Percentiles rank a stretch among this genome's conserved stretches.
Evolutionary conservation across 2,113 vertebrate genomes (phyloP).

Genomic region (Zapus hudsonius): DNA sequence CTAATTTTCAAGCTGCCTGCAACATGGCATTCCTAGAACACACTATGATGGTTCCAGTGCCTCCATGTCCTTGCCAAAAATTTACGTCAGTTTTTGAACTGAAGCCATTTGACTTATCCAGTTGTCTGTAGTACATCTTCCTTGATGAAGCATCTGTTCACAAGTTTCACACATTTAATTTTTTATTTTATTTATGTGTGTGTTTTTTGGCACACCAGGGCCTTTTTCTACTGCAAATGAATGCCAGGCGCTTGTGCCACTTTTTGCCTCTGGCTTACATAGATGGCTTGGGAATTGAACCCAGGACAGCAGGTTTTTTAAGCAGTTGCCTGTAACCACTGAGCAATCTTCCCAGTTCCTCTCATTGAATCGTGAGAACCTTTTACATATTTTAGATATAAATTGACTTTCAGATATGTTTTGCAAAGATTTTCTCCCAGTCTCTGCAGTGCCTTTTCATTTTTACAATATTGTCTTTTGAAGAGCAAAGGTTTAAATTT

Average conservation of each 20-base stretch:
- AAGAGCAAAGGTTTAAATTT: constrained; percentile 5
- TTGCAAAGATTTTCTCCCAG: not conserved
- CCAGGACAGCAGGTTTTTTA: no score
- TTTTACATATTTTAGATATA: not conserved
- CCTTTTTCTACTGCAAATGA: no score
- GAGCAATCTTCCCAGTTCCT: no score
- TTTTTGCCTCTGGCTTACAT: no score
- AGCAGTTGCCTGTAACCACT: no score
- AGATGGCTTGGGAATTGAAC: no score
- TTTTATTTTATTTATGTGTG: not conserved
- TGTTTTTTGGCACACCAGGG: no score
- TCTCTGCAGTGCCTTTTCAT: not conserved
- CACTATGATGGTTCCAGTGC: not conserved
- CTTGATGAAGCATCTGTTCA: no score
- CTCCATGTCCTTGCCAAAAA: no score
- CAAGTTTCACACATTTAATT: not conserved
- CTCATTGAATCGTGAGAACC: not conserved
- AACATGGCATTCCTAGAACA: not conserved
- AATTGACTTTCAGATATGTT: not conserved
- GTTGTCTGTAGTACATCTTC: no score
- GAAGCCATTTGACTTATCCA: not conserved
- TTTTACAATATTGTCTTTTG: not conserved
- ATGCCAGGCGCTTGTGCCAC: no score
- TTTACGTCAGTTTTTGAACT: not conserved
- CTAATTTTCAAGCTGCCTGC: not conserved